These are phyloP conservation scores for Zalophus californianus DNA, from an alignment of 2,797 vertebrate species.

Conservation along the genomic window DNA sequence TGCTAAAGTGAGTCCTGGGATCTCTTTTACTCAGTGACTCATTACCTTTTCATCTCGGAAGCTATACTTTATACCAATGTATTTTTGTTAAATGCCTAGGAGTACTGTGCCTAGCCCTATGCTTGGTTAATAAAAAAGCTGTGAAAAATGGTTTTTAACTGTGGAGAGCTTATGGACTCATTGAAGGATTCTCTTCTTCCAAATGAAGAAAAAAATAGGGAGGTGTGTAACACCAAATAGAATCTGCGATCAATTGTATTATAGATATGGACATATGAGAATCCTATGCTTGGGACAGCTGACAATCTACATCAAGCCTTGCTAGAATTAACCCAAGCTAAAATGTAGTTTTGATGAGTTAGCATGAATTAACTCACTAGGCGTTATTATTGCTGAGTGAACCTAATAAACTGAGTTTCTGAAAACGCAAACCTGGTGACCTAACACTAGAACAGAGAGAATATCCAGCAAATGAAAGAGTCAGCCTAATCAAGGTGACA, in stretches of 20 bases:
- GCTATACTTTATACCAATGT: not conserved
- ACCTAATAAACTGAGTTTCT: constrained; percentile 38
- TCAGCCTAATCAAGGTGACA: constrained; percentile 14
- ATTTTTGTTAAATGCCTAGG: constrained; percentile 26
- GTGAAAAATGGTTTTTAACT: constrained; percentile 13
- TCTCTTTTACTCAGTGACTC: not conserved
- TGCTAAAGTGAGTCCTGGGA: not conserved
- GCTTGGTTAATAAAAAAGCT: not conserved
- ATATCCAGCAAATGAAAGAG: not conserved
- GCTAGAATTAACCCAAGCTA: not conserved
- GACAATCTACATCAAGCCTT: not conserved
- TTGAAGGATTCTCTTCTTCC: not conserved
- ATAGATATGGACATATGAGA: not conserved
- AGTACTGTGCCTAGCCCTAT: not conserved
- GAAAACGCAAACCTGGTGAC: not conserved
- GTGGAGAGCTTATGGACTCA: not conserved
- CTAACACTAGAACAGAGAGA: not conserved
- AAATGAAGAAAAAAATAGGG: not conserved
- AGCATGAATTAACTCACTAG: not conserved
- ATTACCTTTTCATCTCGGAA: constrained; percentile 6
- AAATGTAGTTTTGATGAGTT: not conserved
- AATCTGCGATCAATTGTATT: not conserved
- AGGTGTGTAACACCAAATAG: not conserved
- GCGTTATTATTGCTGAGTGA: not conserved
- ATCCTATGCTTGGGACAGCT: not conserved